A percentile compares a stretch with the other conserved stretches of the same genome.
These are phyloP conservation scores for Ianthella basta DNA, from an alignment of 37 sponge, comb jelly and placozoan genomes.

Conservation along the genomic window DNA sequence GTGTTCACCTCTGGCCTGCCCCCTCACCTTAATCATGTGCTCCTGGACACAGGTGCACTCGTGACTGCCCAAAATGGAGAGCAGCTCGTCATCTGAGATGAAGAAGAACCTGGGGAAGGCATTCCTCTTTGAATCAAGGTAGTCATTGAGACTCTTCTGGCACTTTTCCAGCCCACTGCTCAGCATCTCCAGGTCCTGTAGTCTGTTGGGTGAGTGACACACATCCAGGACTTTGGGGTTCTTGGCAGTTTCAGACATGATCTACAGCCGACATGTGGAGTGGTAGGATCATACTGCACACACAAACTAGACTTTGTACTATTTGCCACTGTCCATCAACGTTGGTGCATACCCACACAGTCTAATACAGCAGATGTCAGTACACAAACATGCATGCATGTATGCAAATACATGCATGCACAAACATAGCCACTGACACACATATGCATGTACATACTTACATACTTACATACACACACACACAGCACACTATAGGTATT, in stretches of 20 bases:
- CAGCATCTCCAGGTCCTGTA: constrained; percentile 91
- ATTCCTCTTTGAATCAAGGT: constrained; percentile 99
- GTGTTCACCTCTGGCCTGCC: too few relatives aligned
- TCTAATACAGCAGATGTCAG: constrained; percentile 1
- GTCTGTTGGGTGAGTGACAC: constrained; percentile 88
- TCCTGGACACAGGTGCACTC: constrained; percentile 99
- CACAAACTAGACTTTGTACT: neutral
- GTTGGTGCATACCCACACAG: too few relatives aligned
- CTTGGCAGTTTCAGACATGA: constrained; percentile 97
- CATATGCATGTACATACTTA: neutral
- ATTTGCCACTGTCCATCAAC: too few relatives aligned
- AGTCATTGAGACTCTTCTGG: constrained; percentile 99
- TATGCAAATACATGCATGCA: too few relatives aligned
- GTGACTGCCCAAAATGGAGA: constrained; percentile 95
- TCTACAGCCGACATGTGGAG: constrained; percentile 33
- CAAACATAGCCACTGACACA: neutral
- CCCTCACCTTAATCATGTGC: constrained; percentile 97
- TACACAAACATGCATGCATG: too few relatives aligned
- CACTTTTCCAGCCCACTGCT: constrained; percentile 90
- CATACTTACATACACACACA: neutral
- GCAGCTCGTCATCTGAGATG: constrained; percentile 98
- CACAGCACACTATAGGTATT: too few relatives aligned
- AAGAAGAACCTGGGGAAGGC: constrained; percentile 99
- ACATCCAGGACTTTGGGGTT: constrained; percentile 88
- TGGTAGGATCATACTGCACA: neutral